Evolutionary conservation across 2,888 invertebrate genomes (phyloP), one percentile per base, ranked within the genome.

Genomic region (Caenorhabditis afra): DNA sequence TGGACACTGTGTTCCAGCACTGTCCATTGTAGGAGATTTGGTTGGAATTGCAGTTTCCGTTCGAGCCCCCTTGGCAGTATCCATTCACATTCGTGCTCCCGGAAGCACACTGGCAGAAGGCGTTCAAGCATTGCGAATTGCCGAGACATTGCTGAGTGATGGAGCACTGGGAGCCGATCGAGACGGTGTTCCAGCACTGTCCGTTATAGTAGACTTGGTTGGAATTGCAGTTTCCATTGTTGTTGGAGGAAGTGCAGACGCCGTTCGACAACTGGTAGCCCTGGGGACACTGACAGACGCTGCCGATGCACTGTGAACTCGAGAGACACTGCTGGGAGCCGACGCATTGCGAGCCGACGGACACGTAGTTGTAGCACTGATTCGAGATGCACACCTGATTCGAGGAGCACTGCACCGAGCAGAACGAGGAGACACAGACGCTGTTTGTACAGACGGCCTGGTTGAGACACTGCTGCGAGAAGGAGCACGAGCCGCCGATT

Each of bases 381-480:
- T 79, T 79, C 20, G 71, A 70, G 50, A 79, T 59, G 59, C 68
- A 74, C 49, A 79, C 79, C 65, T 73, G 73, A 45, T 74, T 74
- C 16, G 45, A 35, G 55, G 39, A 29, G 53, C 79, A 79, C 41
- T 52, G 62, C 8, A 68, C 49, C 35, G 47, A 66, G 44, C 74
- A 73, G 37, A 61, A 53, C 5, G 68, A 68, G 3, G 65, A 50
- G 47, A 73, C 66, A 29, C 81, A 81, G 37, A 66, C 18, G 20
- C 45, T 65, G 50, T 81, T 81, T 37, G 71, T 67, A 64, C 81
- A 81, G 47, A 58, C 57, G n/a, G 76, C 59, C 10, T 61, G 50
- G 29, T 67, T 74, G 8, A 71, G 66, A 71, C 86, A 86, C 58
- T 86, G 86, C 29, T 73, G 59, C 18, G 82, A 79, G 65, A 70